A percentile compares a stretch with the other conserved stretches of the same genome.
Conservation (phyloP, 2,797 vertebrate genomes). For the Sebastolobus alascanus region DNA sequence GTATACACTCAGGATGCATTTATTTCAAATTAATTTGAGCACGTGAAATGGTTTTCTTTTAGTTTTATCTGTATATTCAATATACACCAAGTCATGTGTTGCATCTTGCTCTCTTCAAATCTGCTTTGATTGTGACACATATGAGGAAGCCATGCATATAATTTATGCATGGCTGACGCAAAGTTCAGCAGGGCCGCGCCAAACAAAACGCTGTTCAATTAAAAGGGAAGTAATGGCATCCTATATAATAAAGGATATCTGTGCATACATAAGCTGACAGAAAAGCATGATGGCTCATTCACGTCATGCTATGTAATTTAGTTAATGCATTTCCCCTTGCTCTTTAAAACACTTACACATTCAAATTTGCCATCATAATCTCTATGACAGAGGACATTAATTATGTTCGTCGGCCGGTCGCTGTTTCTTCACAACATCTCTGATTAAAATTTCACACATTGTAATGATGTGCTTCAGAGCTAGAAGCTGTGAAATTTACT, state of each 20-base stretch:
- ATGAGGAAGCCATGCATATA: slow-evolving; percentile 80
- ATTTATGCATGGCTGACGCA: slow-evolving; percentile 81
- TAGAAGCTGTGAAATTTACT: slow-evolving; percentile 94
- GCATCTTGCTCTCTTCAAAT: slow-evolving; percentile 68
- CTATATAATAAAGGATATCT: slow-evolving; percentile 84
- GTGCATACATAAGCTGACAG: slow-evolving; percentile 81
- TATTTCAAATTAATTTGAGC: slow-evolving; percentile 21
- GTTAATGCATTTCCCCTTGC: slow-evolving; percentile 86
- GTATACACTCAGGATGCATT: slow-evolving; percentile 20
- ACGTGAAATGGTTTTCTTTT: neutral
- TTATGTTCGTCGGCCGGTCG: slow-evolving; percentile 94
- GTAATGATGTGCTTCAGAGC: slow-evolving; percentile 94
- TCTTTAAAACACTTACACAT: slow-evolving; percentile 91
- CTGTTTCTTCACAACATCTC: slow-evolving; percentile 96
- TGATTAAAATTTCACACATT: slow-evolving; percentile 99
- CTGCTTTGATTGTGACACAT: slow-evolving; percentile 79
- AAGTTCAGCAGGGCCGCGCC: slow-evolving; percentile 78
- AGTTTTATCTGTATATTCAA: slow-evolving; percentile 24
- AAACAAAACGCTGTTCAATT: slow-evolving; percentile 86
- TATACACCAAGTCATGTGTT: slow-evolving; percentile 54
- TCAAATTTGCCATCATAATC: slow-evolving; percentile 93
- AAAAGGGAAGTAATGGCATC: slow-evolving; percentile 84
- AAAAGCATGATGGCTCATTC: slow-evolving; percentile 80
- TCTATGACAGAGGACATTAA: slow-evolving; percentile 96
- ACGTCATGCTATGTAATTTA: slow-evolving; percentile 86